phyloP scores from a whole-genome alignment of 2,888 invertebrate species.

The Cheilosia urbana region DNA sequence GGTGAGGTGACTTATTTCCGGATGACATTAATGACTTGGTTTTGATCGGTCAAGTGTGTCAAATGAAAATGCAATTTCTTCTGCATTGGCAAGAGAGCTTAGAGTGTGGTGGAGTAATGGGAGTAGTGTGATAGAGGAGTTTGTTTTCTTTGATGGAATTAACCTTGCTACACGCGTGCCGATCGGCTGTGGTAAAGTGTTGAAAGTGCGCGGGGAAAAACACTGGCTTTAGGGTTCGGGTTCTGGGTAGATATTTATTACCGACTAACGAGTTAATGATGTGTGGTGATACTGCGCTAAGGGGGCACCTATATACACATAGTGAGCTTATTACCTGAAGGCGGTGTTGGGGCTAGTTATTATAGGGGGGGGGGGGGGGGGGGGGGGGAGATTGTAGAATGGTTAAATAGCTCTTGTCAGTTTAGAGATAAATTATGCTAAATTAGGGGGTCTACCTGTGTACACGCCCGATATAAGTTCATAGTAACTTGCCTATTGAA shows the following conservation, averaged over 20 bases:
- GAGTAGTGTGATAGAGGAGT: neutral
- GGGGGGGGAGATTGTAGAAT: too few species aligned
- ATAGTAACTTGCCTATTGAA: too few species aligned
- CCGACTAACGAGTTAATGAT: neutral
- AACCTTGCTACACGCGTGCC: neutral
- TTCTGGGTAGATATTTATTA: neutral
- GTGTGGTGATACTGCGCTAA: too few species aligned
- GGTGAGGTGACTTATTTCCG: constrained; percentile 4
- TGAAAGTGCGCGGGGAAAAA: neutral
- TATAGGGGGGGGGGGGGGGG: too few species aligned
- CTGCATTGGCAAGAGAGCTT: constrained; percentile 6
- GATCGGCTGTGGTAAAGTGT: neutral
- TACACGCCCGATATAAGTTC: too few species aligned
- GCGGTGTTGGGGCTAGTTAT: too few species aligned
- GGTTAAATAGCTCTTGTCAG: too few species aligned
- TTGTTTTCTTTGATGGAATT: neutral
- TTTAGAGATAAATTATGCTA: too few species aligned
- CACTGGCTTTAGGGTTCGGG: neutral
- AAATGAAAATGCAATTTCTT: constrained; percentile 64
- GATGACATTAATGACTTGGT: constrained; percentile 64
- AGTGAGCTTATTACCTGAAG: too few species aligned
- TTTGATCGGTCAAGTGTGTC: constrained; percentile 59
- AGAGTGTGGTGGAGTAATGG: neutral
- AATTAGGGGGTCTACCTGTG: too few species aligned
- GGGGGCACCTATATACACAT: too few species aligned